Conservation (phyloP, 92 coral and sea anemone genomes). For the Zoanthus gigantus region DNA sequence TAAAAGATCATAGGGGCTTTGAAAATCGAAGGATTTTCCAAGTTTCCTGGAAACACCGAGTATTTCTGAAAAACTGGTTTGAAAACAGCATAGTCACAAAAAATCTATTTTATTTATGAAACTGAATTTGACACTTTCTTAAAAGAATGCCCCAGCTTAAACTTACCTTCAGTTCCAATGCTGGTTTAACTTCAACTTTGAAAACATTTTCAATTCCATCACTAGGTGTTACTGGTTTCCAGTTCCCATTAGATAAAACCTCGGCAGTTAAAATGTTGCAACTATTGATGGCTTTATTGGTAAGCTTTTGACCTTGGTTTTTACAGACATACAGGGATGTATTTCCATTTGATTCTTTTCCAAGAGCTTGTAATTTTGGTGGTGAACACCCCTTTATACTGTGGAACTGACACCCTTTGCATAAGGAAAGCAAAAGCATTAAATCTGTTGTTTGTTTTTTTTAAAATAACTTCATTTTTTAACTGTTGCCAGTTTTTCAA, state of each 20-base stretch:
- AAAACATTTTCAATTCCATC: conserved; percentile 11
- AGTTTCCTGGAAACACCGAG: too few relatives aligned
- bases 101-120: too few relatives aligned
- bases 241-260: background rate
- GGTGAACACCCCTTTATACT: background rate
- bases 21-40: too few relatives aligned
- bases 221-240: conserved; percentile 1
- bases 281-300: background rate
- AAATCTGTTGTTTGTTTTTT: too few relatives aligned
- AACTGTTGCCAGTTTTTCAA: too few relatives aligned
- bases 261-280: conserved; percentile 7
- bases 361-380: background rate
- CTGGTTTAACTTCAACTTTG: background rate
- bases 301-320: background rate
- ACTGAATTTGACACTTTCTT: too few relatives aligned
- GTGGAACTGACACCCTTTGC: conserved; percentile 24
- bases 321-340: background rate
- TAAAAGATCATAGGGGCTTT: too few relatives aligned
- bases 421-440: background rate
- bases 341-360: background rate
- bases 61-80: too few relatives aligned
- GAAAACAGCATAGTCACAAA: too few relatives aligned
- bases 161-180: conserved; percentile 5
- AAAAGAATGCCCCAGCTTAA: too few relatives aligned
- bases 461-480: too few relatives aligned